phyloP scores from a whole-genome alignment of 2,888 invertebrate species.

The Celastrina argiolus region DNA sequence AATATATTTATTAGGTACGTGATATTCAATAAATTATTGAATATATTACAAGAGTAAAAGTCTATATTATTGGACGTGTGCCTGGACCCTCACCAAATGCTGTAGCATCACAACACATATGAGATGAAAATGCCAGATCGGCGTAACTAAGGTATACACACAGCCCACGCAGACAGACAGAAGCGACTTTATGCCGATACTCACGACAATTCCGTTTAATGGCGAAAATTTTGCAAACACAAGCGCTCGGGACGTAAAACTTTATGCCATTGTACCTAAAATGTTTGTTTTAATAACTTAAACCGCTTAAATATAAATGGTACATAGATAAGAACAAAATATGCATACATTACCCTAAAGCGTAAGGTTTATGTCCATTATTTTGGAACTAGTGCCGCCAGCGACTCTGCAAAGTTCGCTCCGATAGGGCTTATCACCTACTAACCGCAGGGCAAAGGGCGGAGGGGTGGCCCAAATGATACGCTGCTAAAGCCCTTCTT shows the following conservation, averaged over 20 bases:
- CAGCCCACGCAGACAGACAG: neutral
- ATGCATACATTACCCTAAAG: slow-evolving; percentile 22
- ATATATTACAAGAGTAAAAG: too few relatives aligned
- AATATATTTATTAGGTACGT: too few relatives aligned
- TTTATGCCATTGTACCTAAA: slow-evolving; percentile 2
- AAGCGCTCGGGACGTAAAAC: neutral
- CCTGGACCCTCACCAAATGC: too few relatives aligned
- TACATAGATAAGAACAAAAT: slow-evolving; percentile 13
- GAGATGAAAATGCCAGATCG: neutral
- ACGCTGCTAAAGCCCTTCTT: slow-evolving; percentile 34
- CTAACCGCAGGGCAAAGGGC: slow-evolving; percentile 36
- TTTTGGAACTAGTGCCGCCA: slow-evolving; percentile 31
- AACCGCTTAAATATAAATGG: slow-evolving; percentile 7
- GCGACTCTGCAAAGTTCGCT: slow-evolving; percentile 34
- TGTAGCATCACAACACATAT: too few relatives aligned
- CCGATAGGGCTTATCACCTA: slow-evolving; percentile 37
- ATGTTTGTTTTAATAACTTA: slow-evolving; percentile 12
- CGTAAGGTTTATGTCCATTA: slow-evolving; percentile 26
- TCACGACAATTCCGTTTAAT: neutral
- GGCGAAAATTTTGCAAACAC: slow-evolving; percentile 27
- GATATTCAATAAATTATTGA: too few relatives aligned
- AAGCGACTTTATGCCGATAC: neutral
- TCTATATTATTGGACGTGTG: too few relatives aligned
- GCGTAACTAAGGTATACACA: neutral
- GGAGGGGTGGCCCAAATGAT: slow-evolving; percentile 32